Percentiles rank a stretch among this genome's conserved stretches.
Evolutionary conservation across 92 coral and sea anemone genomes (phyloP).

Genomic region (Bergia puertoricense): DNA sequence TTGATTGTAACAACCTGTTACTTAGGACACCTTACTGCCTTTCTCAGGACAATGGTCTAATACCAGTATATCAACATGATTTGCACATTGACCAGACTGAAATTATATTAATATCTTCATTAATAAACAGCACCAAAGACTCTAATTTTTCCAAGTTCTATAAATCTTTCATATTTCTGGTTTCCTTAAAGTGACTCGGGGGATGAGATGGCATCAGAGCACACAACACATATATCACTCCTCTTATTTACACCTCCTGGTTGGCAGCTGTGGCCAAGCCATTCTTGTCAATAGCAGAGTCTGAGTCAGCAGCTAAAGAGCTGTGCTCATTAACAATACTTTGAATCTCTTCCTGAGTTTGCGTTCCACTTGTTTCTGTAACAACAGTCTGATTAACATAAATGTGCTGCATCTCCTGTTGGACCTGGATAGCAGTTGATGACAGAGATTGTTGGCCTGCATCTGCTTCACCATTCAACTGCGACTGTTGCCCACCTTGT

Average conservation of each 20-base stretch:
- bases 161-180: not conserved
- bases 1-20: too few species aligned
- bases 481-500: constrained; percentile 60
- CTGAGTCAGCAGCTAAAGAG: constrained; percentile 59
- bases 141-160: not conserved
- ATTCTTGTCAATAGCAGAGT: constrained; percentile 60
- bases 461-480: constrained; percentile 69
- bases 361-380: constrained; percentile 86
- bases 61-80: too few species aligned
- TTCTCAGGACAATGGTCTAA: too few species aligned
- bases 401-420: constrained; percentile 69
- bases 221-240: not conserved
- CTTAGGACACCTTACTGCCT: too few species aligned
- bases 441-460: constrained; percentile 72
- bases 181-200: not conserved
- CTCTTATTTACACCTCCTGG: constrained; percentile 49
- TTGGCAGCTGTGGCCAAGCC: constrained; percentile 62
- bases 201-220: not conserved
- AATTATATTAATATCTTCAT: too few species aligned
- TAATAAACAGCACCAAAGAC: too few species aligned
- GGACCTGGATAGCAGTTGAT: constrained; percentile 73
- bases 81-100: too few species aligned
- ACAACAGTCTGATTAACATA: constrained; percentile 73
- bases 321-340: constrained; percentile 70
- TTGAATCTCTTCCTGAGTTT: constrained; percentile 80